phyloP scores from a whole-genome alignment of 2,797 vertebrate genomes.

The Cryptoprocta ferox region DNA sequence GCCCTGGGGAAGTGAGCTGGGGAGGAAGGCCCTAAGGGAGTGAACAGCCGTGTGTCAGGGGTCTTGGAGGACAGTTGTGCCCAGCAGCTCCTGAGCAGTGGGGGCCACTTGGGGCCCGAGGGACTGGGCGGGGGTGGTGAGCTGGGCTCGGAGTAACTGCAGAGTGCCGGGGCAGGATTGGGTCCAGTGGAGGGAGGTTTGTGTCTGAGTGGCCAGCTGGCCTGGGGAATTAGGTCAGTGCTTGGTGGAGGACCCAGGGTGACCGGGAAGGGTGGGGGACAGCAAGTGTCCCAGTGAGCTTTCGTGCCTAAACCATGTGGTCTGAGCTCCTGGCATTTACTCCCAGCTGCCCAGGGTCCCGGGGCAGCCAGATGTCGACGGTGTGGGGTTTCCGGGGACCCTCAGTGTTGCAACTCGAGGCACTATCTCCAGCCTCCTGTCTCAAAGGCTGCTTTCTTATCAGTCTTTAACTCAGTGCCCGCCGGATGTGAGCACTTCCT shows the following conservation, averaged over 20 bases:
- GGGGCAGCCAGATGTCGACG: not conserved
- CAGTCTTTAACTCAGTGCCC: not conserved
- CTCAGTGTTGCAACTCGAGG: not conserved
- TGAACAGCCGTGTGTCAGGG: too few relatives aligned
- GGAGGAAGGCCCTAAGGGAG: not conserved
- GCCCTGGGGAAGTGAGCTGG: not conserved
- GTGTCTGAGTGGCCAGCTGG: not conserved
- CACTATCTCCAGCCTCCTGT: not conserved
- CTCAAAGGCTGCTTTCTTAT: not conserved
- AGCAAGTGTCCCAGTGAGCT: not conserved
- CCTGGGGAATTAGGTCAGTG: not conserved
- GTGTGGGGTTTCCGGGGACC: not conserved
- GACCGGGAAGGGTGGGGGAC: not conserved
- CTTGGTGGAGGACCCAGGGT: not conserved
- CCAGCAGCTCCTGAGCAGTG: not conserved
- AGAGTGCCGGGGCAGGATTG: not conserved
- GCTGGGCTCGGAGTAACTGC: not conserved
- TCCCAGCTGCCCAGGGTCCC: not conserved
- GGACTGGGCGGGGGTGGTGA: not conserved
- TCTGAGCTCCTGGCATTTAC: not conserved
- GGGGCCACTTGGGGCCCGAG: not conserved
- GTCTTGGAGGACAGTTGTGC: not conserved
- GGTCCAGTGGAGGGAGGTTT: not conserved
- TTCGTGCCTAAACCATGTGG: fast-evolving
- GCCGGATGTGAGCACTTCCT: not conserved